Percentiles rank a stretch among this genome's conserved stretches.
These are phyloP conservation scores for Phacellophora camtschatica DNA, from an alignment of 30 jellyfish, hydroid and myxozoan species.

Conservation along the genomic window DNA sequence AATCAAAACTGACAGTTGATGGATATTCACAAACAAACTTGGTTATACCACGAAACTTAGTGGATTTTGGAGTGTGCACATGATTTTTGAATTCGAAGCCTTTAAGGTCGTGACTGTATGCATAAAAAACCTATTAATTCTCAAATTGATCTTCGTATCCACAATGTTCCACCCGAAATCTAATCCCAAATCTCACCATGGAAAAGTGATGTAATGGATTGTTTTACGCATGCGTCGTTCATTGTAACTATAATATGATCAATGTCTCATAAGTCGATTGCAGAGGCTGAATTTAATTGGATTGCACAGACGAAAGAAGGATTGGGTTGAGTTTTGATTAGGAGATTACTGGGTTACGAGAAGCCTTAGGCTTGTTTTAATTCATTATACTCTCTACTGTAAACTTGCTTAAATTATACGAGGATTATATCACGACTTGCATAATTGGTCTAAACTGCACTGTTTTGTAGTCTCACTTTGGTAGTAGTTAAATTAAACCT, in stretches of 20 bases:
- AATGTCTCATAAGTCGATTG: conserved; percentile 41
- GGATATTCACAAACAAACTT: conserved; percentile 9
- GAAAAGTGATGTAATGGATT: conserved; percentile 24
- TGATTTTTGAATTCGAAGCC: conserved; percentile 13
- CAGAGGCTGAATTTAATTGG: conserved; percentile 35
- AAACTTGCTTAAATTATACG: too few species aligned
- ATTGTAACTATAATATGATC: conserved; percentile 23
- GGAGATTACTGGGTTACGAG: conserved; percentile 13
- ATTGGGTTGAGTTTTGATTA: conserved; percentile 54
- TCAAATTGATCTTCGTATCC: conserved; percentile 3
- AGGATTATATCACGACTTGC: too few species aligned
- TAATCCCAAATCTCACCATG: conserved; percentile 31
- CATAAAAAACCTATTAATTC: not conserved
- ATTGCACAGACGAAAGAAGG: not conserved
- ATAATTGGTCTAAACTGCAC: too few species aligned
- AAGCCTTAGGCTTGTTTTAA: not conserved
- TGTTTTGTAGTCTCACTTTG: too few species aligned
- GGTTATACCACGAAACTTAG: conserved; percentile 36
- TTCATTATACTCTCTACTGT: too few species aligned
- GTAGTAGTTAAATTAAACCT: too few species aligned
- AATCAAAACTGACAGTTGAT: conserved; percentile 33
- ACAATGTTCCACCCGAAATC: conserved; percentile 47
- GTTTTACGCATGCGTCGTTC: conserved; percentile 52
- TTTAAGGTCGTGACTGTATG: not conserved
- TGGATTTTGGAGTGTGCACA: conserved; percentile 12